Evolutionary conservation across 2,113 vertebrate genomes (phyloP).

Genomic region (Cynopterus brachyotis): DNA sequence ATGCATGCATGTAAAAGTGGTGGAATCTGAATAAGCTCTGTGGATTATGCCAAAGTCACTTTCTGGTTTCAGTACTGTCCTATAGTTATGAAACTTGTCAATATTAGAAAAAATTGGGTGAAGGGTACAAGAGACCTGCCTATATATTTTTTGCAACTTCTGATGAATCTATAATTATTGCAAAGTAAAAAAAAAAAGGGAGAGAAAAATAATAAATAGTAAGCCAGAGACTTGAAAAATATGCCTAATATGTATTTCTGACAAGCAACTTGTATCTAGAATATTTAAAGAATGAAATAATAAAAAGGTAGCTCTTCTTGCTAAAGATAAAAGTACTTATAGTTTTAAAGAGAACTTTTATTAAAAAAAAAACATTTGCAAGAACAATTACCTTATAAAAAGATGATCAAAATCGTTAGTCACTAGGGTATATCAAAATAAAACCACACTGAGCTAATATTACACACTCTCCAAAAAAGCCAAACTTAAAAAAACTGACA

Average conservation of each 20-base stretch:
- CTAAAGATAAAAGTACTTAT: not conserved
- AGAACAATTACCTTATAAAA: not conserved
- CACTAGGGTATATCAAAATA: not conserved
- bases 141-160: not conserved
- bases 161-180: not conserved
- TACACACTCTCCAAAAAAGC: not conserved
- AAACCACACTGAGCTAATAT: not conserved
- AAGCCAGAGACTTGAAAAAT: not conserved
- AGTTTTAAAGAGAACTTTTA: not conserved
- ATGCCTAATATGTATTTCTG: not conserved
- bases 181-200: not conserved
- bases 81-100: not conserved
- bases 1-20: not conserved
- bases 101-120: not conserved
- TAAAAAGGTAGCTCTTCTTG: not conserved
- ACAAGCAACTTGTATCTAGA: not conserved
- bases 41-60: not conserved
- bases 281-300: not conserved
- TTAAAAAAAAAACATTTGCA: not conserved
- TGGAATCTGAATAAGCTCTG: not conserved
- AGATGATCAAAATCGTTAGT: not conserved
- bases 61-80: not conserved
- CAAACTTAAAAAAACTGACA: not conserved
- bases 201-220: not conserved
- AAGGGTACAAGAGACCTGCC: not conserved